Conservation (phyloP, 2,797 vertebrate genomes). For the Nothura maculosa region DNA sequence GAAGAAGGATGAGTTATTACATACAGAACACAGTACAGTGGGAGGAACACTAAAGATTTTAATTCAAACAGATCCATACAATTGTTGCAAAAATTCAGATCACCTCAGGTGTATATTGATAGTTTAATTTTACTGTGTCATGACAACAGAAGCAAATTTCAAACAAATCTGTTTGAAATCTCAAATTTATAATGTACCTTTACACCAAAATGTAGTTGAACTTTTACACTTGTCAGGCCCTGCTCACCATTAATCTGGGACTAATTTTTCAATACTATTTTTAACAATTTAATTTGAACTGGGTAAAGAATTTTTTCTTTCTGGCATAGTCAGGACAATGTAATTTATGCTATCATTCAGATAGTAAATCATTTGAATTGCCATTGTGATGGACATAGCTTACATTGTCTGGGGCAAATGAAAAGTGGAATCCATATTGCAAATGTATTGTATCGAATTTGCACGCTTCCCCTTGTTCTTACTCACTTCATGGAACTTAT, state of each 20-base stretch:
- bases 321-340: not conserved
- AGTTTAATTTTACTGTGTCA: not conserved
- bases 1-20: not conserved
- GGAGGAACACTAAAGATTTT: not conserved
- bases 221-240: not conserved
- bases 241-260: constrained; percentile 15
- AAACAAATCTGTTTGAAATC: not conserved
- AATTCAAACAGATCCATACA: not conserved
- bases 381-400: constrained; percentile 78
- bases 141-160: not conserved
- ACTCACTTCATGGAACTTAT: constrained; percentile 74
- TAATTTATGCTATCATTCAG: constrained; percentile 75
- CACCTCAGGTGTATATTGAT: not conserved
- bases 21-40: not conserved
- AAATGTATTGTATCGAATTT: constrained; percentile 76
- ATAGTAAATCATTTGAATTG: constrained; percentile 76
- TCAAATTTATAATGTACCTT: not conserved
- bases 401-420: constrained; percentile 79
- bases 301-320: constrained; percentile 50
- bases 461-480: constrained; percentile 49
- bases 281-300: constrained; percentile 38
- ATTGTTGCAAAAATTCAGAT: not conserved
- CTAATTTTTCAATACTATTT: not conserved
- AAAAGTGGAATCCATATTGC: constrained; percentile 84
- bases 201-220: not conserved